Evolutionary conservation across 1,140 invertebrate genomes (phyloP), one percentile per base, ranked within the genome.

Genomic region (Zophobas atratus): DNA sequence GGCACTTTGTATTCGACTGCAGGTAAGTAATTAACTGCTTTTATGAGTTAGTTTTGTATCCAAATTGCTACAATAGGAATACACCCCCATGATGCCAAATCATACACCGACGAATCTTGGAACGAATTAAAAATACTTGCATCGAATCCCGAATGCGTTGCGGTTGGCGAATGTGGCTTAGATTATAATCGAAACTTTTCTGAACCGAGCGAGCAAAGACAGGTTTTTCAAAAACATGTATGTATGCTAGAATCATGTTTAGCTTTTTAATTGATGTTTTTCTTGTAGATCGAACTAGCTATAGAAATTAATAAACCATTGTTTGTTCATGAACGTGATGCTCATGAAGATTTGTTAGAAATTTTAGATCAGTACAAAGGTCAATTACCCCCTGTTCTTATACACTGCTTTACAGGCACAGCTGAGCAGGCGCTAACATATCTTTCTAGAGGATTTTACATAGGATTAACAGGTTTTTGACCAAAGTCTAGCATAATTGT

Each of bases 151-250:
- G 96, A 98, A 88, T 98, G 96, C 88, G 96, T 98, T 43, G 97
- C 97, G 0, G 91, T 98, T 34, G 97, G 97, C 8, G 96, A 97
- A 88, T 98, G 96, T 88, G 97, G 97, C 8, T 89, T 98, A 74
- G 97, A 99, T 88, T 98, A 97, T 86, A 97, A 95, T 87, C 92
- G 96, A 84, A 96, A 98, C 87, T 98, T 98, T 87, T 97, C 96
- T 4, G 94, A 97, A 79, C 95, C 94, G 4, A 92, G 93, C 72
- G 92, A 93, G 79, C 97, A 99, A 88, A 89, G 93, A 79, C 89
- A 92, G 80, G 96, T 97, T 34, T 98, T 98, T 88, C 93, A 94
- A 82, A 94, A 96, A 87, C 97, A 98, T 90, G 94, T 96, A 80
- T 0, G 34, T 51, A 4, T 51, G n/a, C 49, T 51, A n/a, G 49